Percentiles rank a stretch among this genome's conserved stretches.
Conservation (phyloP, 2,113 vertebrate genomes). For the Potamarius usumacintae region DNA sequence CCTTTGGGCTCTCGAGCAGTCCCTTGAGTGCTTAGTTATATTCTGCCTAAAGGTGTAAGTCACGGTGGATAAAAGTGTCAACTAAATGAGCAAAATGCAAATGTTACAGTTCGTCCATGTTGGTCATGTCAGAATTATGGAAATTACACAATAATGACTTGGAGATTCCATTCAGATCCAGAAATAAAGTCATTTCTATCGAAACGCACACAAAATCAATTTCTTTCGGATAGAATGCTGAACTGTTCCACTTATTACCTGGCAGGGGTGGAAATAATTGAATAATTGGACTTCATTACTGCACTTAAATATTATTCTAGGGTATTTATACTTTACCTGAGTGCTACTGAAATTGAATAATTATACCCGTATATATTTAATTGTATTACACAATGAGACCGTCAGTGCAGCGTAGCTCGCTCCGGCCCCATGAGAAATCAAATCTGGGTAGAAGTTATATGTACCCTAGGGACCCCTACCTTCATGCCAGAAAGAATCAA, state of each 20-base stretch:
- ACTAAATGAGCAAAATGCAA: background rate
- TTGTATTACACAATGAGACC: background rate
- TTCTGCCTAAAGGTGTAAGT: background rate
- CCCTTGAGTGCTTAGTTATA: background rate
- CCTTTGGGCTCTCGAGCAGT: background rate
- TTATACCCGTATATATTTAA: background rate
- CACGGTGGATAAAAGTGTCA: background rate
- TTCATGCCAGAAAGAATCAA: no score
- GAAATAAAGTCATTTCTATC: background rate
- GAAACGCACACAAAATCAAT: background rate
- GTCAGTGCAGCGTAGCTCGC: no score
- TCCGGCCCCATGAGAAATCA: no score
- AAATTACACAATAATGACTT: background rate
- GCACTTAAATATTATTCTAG: background rate
- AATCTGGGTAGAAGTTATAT: no score
- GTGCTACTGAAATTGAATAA: background rate
- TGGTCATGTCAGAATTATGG: background rate
- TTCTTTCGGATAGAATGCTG: background rate
- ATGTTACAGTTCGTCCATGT: background rate
- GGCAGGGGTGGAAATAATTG: background rate
- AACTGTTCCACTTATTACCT: background rate
- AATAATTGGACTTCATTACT: background rate
- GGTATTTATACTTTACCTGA: background rate
- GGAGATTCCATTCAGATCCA: background rate
- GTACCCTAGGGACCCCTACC: no score